Conservation (phyloP, 1,140 invertebrate genomes). For the Lasaia peninsularis region DNA sequence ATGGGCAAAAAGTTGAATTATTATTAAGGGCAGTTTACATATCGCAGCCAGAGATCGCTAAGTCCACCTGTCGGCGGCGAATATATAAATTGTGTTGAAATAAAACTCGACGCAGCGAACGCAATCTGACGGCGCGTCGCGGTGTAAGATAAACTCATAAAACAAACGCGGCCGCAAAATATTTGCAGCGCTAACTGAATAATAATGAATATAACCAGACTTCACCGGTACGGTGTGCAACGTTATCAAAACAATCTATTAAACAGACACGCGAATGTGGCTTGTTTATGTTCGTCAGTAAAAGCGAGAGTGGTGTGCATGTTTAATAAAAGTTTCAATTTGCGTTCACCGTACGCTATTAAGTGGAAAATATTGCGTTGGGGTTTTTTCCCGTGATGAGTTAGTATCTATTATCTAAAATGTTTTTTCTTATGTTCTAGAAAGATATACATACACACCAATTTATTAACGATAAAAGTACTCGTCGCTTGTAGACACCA, state of each 20-base stretch:
- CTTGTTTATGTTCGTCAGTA: neutral
- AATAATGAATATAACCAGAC: slow-evolving; percentile 37
- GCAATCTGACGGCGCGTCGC: slow-evolving; percentile 28
- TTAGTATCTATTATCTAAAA: slow-evolving; percentile 10
- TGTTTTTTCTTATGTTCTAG: neutral
- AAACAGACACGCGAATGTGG: slow-evolving; percentile 3
- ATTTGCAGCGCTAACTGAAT: slow-evolving; percentile 51
- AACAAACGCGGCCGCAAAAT: slow-evolving; percentile 39
- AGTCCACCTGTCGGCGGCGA: slow-evolving; percentile 52
- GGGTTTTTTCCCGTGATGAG: slow-evolving; percentile 12
- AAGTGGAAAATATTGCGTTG: slow-evolving; percentile 2
- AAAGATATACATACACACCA: neutral
- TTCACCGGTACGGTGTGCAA: slow-evolving; percentile 2
- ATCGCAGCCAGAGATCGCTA: slow-evolving; percentile 37
- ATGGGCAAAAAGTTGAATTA: slow-evolving; percentile 48
- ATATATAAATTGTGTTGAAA: slow-evolving; percentile 50
- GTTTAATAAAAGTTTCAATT: slow-evolving; percentile 1
- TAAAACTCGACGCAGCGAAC: slow-evolving; percentile 24
- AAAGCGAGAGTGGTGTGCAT: slow-evolving; percentile 12
- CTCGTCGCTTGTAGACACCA: too few species aligned
- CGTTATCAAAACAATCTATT: slow-evolving; percentile 1
- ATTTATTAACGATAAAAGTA: too few species aligned
- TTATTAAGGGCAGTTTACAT: slow-evolving; percentile 48
- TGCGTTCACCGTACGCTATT: slow-evolving; percentile 1
- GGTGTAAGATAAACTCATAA: slow-evolving; percentile 32